Percentiles rank a stretch among this genome's conserved stretches.
These are phyloP conservation scores for Pseudachorutes palmiensis DNA, from an alignment of 1,140 invertebrate species.

Conservation along the genomic window DNA sequence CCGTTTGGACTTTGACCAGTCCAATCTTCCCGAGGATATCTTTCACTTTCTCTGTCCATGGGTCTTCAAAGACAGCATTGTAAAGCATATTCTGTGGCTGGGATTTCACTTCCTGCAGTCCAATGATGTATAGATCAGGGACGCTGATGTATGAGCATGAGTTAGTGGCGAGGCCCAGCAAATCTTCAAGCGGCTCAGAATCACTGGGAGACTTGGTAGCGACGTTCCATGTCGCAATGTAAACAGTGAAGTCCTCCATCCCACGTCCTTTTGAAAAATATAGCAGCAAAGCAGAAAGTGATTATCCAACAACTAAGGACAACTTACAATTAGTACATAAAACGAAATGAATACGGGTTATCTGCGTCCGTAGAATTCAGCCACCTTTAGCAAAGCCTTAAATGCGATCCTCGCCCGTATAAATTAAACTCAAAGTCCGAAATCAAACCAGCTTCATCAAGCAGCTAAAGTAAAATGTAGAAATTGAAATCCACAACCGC, in stretches of 20 bases:
- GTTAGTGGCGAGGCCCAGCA: slow-evolving; percentile 55
- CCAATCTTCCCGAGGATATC: slow-evolving; percentile 58
- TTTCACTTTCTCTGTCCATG: slow-evolving; percentile 60
- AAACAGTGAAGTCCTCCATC: slow-evolving; percentile 51
- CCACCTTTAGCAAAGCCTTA: too few species aligned
- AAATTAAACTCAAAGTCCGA: too few species aligned
- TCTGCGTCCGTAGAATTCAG: too few species aligned
- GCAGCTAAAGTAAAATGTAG: too few species aligned
- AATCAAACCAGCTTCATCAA: too few species aligned
- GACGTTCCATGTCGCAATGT: slow-evolving; percentile 77
- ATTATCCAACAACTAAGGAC: neutral
- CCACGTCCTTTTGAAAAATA: neutral
- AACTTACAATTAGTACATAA: too few species aligned
- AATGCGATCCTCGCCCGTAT: too few species aligned
- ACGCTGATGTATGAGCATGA: slow-evolving; percentile 48
- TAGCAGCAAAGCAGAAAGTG: neutral
- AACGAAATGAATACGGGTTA: too few species aligned
- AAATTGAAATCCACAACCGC: too few species aligned
- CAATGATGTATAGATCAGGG: slow-evolving; percentile 74
- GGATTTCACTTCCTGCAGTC: slow-evolving; percentile 80
- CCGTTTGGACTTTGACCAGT: slow-evolving; percentile 67
- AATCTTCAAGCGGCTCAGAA: slow-evolving; percentile 55
- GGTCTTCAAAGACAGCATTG: slow-evolving; percentile 70
- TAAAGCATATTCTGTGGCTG: slow-evolving; percentile 74
- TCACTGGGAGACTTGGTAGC: slow-evolving; percentile 58